Conservation (phyloP, 2,797 vertebrate genomes). For the Tenualosa thibaudeaui region DNA sequence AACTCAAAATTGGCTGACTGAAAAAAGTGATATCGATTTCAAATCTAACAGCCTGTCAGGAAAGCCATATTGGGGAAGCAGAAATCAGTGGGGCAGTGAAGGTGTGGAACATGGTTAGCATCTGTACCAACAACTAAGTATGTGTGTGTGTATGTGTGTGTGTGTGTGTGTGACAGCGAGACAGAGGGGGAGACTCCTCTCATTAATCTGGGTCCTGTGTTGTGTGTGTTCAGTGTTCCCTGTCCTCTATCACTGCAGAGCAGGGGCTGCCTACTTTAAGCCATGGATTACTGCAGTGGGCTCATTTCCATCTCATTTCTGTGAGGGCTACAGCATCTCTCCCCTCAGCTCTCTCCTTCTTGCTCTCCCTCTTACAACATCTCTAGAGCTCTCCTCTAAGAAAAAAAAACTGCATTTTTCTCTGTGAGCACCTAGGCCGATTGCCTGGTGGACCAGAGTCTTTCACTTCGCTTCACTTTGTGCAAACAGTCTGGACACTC, state of each 20-base stretch:
- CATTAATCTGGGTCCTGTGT: constrained; percentile 22
- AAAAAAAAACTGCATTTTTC: background rate
- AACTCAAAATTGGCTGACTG: constrained; percentile 16
- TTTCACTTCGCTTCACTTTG: no score
- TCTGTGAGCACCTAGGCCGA: background rate
- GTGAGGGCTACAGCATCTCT: background rate
- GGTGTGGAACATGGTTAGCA: constrained; percentile 12
- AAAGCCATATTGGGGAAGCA: constrained; percentile 18
- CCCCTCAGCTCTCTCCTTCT: background rate
- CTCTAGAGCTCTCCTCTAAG: background rate
- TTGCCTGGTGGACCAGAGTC: no score
- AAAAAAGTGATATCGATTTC: constrained; percentile 19
- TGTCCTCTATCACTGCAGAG: constrained; percentile 14
- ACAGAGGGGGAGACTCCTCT: background rate
- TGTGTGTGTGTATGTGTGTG: background rate
- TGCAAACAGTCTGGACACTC: no score
- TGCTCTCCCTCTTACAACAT: background rate
- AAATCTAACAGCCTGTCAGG: constrained; percentile 22
- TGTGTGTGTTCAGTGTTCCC: constrained; percentile 10
- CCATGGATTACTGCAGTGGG: constrained; percentile 5
- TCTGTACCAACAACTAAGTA: background rate
- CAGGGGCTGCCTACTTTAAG: constrained; percentile 7
- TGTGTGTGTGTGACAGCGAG: background rate
- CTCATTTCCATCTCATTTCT: constrained; percentile 22
- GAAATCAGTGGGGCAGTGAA: background rate